These are phyloP conservation scores for Carassius carassius DNA, from an alignment of 2,113 vertebrate species.

Conservation along the genomic window DNA sequence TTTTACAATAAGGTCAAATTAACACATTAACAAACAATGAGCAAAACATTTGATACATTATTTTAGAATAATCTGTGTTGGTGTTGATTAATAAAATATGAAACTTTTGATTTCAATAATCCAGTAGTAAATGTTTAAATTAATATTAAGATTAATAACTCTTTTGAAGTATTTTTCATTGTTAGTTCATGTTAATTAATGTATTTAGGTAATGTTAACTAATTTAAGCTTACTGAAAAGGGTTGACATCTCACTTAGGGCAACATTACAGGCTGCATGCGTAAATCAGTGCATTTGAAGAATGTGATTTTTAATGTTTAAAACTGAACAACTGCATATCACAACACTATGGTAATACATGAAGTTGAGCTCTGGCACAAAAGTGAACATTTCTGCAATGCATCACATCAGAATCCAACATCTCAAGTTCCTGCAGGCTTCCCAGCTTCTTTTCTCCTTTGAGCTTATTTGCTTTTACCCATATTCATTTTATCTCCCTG, in stretches of 20 bases:
- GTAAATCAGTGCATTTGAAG: not conserved
- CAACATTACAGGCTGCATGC: not conserved
- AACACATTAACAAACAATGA: not conserved
- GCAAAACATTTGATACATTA: not conserved
- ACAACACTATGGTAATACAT: not conserved
- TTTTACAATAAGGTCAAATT: too few relatives aligned
- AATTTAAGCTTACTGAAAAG: not conserved
- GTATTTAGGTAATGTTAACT: not conserved
- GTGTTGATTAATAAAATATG: too few relatives aligned
- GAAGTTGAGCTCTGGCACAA: not conserved
- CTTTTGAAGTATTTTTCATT: not conserved
- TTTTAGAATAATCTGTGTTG: too few relatives aligned
- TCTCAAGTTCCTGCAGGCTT: not conserved
- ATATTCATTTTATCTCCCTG: not conserved
- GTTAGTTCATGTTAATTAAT: not conserved
- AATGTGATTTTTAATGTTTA: not conserved
- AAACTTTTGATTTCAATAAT: too few relatives aligned
- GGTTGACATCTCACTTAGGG: not conserved
- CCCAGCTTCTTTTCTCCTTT: slow-evolving; percentile 6
- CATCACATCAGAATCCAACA: not conserved
- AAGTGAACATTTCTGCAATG: not conserved
- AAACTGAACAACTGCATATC: not conserved
- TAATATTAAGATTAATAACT: not conserved
- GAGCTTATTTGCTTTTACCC: slow-evolving; percentile 17
- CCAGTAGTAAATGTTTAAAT: not conserved